Percentiles rank a stretch among this genome's conserved stretches.
Evolutionary conservation across 2,888 invertebrate species (phyloP).

Genomic region (Pristionchus maxplancki): DNA sequence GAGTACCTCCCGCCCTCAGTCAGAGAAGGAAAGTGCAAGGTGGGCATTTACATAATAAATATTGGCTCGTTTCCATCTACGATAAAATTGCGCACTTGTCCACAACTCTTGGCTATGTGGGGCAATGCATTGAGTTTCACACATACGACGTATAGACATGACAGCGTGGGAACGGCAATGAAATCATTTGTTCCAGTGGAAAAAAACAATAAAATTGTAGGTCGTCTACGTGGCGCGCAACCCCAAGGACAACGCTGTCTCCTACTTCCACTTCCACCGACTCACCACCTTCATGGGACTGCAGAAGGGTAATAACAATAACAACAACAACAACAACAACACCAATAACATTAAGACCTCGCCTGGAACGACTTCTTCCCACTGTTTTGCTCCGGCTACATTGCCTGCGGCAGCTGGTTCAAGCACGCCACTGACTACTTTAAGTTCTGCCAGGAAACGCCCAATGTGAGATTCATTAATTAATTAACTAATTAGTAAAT

Average conservation of each 20-base stretch:
- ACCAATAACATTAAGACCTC: slow-evolving; percentile 68
- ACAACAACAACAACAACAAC: no score
- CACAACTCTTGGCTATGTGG: neutral
- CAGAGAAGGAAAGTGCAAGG: slow-evolving; percentile 51
- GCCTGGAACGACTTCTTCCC: slow-evolving; percentile 79
- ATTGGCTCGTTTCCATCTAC: neutral
- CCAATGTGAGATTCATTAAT: slow-evolving; percentile 68
- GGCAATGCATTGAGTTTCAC: neutral
- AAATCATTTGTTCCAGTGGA: neutral
- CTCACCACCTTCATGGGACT: slow-evolving; percentile 77
- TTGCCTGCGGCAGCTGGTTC: slow-evolving; percentile 80
- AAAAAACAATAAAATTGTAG: slow-evolving; percentile 64
- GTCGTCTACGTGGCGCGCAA: slow-evolving; percentile 79
- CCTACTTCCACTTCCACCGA: slow-evolving; percentile 78
- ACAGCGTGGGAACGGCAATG: neutral
- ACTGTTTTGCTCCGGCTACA: slow-evolving; percentile 78
- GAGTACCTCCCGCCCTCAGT: slow-evolving; percentile 55
- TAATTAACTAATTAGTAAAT: neutral
- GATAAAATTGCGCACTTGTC: neutral
- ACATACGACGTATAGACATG: neutral
- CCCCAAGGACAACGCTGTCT: slow-evolving; percentile 79
- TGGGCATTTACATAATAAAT: neutral
- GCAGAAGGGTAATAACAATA: slow-evolving; percentile 64
- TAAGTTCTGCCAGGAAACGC: slow-evolving; percentile 72
- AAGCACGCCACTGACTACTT: slow-evolving; percentile 79